Conservation (phyloP, 2,113 vertebrate genomes). For the Oryctolagus cuniculus region mOryCun1.1 NC_091449.1:8624501-8625000, state of each 20-base stretch:
- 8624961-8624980: no score
- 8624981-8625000: no score
- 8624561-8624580: neutral
- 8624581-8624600: neutral
- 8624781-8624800: neutral
- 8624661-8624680: neutral
- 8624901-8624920: no score
- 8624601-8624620: neutral
- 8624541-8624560: neutral
- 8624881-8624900: no score
- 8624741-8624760: no score
- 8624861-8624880: no score
- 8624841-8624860: no score
- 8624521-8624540: conserved; percentile 21
- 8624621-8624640: neutral
- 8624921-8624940: no score
- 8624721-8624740: no score
- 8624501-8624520: neutral
- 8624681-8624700: neutral
- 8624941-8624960: no score
- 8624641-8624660: neutral
- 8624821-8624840: no score
- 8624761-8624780: neutral
- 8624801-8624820: neutral
- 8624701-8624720: neutral